Evolutionary conservation across 64 coral and sea anemone genomes (phyloP).

Genomic region (Montipora capricornis): DNA sequence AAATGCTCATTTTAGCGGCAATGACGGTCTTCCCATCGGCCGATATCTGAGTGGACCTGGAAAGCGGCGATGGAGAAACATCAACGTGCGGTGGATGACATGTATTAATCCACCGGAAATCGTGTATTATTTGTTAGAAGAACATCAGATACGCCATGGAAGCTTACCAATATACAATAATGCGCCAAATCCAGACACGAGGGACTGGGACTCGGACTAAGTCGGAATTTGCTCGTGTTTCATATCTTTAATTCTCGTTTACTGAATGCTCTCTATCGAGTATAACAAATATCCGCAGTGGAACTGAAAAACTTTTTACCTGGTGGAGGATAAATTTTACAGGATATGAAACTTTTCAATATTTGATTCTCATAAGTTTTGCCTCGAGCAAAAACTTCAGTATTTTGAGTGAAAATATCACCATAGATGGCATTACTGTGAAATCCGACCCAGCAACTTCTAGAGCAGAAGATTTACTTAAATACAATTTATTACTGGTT

Average conservation of each 20-base stretch:
- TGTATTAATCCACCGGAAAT: slow-evolving; percentile 93
- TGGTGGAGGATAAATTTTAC: no score
- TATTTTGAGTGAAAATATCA: no score
- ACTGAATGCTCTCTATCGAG: neutral
- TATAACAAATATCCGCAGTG: neutral
- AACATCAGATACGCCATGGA: slow-evolving; percentile 82
- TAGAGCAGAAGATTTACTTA: no score
- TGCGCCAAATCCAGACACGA: slow-evolving; percentile 40
- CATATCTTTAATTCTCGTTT: neutral
- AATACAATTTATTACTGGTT: no score
- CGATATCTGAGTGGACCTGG: slow-evolving; percentile 84
- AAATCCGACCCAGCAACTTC: no score
- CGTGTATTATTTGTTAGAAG: slow-evolving; percentile 95
- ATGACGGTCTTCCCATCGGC: slow-evolving; percentile 95
- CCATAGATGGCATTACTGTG: no score
- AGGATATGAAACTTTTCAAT: no score
- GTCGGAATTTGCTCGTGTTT: neutral
- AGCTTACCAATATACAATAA: slow-evolving; percentile 90
- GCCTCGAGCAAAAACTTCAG: no score
- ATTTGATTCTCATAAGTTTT: no score
- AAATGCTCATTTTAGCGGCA: slow-evolving; percentile 99
- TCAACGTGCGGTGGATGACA: slow-evolving; percentile 89
- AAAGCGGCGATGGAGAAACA: slow-evolving; percentile 75
- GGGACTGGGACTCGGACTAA: slow-evolving; percentile 54
- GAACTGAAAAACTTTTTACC: neutral